Percentiles rank a stretch among this genome's conserved stretches.
Evolutionary conservation across 1,140 invertebrate species (phyloP).

Genomic region (Cydia splendana): DNA sequence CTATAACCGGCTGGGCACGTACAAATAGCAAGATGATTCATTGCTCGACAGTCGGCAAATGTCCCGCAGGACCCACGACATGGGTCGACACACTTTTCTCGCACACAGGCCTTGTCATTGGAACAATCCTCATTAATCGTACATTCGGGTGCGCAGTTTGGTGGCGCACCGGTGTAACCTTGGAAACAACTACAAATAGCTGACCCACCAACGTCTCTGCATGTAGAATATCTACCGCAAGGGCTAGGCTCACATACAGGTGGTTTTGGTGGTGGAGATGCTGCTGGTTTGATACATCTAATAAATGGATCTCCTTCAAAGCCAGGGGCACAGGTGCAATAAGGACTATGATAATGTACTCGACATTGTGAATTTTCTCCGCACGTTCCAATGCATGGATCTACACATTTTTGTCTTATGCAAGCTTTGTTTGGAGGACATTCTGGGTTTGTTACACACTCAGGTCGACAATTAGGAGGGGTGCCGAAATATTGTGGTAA

Average conservation of each 20-base stretch:
- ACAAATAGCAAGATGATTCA: slow-evolving; percentile 84
- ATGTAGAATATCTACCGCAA: slow-evolving; percentile 83
- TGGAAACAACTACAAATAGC: slow-evolving; percentile 83
- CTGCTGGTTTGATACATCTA: slow-evolving; percentile 77
- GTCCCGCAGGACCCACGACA: slow-evolving; percentile 85
- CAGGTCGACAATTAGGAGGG: slow-evolving; percentile 86
- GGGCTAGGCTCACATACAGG: slow-evolving; percentile 82
- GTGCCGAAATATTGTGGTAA: slow-evolving; percentile 84
- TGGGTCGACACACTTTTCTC: slow-evolving; percentile 84
- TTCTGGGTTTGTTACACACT: slow-evolving; percentile 85
- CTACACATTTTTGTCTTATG: slow-evolving; percentile 83
- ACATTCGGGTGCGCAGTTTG: slow-evolving; percentile 85
- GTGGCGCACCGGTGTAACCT: slow-evolving; percentile 82
- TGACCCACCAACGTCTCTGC: slow-evolving; percentile 79
- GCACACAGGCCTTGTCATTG: slow-evolving; percentile 83
- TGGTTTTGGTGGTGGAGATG: slow-evolving; percentile 56
- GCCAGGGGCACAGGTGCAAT: slow-evolving; percentile 82
- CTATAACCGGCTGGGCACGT: slow-evolving; percentile 81
- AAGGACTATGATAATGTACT: slow-evolving; percentile 83
- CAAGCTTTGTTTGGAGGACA: slow-evolving; percentile 84
- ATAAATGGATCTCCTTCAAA: slow-evolving; percentile 84
- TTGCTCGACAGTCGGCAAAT: slow-evolving; percentile 81
- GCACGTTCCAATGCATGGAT: slow-evolving; percentile 86
- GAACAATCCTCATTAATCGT: slow-evolving; percentile 85
- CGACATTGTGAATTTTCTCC: slow-evolving; percentile 88